phyloP scores from a whole-genome alignment of 2,797 vertebrate species.

The Silurus lanzhouensis region DNA sequence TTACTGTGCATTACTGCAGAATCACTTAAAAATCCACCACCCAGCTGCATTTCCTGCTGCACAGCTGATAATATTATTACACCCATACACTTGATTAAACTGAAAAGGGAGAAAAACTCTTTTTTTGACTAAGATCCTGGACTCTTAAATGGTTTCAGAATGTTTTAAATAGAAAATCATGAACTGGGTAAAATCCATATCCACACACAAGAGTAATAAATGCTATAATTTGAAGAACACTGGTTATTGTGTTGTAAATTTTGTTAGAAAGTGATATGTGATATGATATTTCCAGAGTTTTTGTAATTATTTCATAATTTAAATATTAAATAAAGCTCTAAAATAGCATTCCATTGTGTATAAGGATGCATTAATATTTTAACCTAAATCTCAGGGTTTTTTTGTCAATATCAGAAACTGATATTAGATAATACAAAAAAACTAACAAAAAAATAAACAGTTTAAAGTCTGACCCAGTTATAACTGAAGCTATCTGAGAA shows the following conservation, averaged over 20 bases:
- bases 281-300: too few species aligned
- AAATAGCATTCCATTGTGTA: background rate
- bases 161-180: background rate
- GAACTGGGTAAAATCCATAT: background rate
- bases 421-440: too few species aligned
- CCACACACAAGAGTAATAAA: background rate
- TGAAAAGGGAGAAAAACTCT: background rate
- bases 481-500: background rate
- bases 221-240: background rate
- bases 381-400: background rate
- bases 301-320: background rate
- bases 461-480: background rate
- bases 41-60: background rate
- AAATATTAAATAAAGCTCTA: background rate
- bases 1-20: background rate
- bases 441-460: background rate
- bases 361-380: background rate
- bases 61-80: conserved; percentile 14
- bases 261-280: too few species aligned
- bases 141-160: background rate
- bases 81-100: background rate
- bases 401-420: background rate
- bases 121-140: background rate
- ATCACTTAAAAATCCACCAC: background rate
- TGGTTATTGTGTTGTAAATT: too few species aligned